phyloP scores from a whole-genome alignment of 2,797 vertebrate species.

The Falco cherrug region DNA sequence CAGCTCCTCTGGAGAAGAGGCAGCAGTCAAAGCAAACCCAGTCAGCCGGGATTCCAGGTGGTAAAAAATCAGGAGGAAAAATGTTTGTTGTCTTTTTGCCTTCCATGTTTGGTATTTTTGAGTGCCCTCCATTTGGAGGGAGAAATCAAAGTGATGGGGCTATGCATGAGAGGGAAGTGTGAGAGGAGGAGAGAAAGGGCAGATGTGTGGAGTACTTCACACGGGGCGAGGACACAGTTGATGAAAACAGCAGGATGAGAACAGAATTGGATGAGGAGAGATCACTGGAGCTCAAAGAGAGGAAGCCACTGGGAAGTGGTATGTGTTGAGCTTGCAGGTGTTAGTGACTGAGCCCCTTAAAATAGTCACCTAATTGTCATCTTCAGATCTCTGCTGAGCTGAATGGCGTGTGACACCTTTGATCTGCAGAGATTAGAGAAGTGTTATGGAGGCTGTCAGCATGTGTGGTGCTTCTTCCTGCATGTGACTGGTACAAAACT shows the following conservation, averaged over 20 bases:
- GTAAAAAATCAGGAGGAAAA: background rate
- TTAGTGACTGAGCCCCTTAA: background rate
- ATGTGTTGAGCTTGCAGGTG: background rate
- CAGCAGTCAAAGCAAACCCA: constrained; percentile 87
- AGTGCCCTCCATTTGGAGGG: background rate
- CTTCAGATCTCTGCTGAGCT: background rate
- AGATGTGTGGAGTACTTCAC: background rate
- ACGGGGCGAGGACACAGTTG: background rate
- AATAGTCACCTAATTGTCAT: background rate
- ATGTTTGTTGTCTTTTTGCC: background rate
- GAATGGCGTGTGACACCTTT: background rate
- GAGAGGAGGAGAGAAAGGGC: background rate
- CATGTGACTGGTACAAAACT: rapidly evolving
- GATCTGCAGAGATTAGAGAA: background rate
- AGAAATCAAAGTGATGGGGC: background rate
- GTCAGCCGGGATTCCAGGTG: constrained; percentile 92
- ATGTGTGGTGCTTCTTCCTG: background rate
- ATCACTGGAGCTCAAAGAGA: background rate
- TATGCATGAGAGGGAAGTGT: background rate
- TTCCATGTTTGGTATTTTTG: background rate
- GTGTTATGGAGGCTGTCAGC: background rate
- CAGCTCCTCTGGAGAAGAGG: constrained; percentile 93
- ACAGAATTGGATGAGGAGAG: background rate
- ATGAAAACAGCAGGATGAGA: background rate
- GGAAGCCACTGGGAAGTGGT: background rate